Evolutionary conservation across 2,888 invertebrate genomes (phyloP), one percentile per base, ranked within the genome.

Genomic region (Archips crataeganus): DNA sequence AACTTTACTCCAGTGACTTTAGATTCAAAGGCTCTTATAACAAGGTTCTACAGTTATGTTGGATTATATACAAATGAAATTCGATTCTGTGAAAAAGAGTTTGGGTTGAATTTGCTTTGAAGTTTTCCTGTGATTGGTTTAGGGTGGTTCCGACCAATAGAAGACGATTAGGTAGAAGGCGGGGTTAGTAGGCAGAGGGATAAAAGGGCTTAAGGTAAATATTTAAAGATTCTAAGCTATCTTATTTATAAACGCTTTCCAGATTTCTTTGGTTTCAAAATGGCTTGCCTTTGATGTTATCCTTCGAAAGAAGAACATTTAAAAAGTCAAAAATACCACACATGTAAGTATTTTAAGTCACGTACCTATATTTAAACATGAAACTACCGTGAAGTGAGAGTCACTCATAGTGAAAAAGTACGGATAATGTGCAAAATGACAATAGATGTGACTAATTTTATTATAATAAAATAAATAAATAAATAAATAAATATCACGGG

Each of bases 81-180:
- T 11, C 32, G 5, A 10, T 23, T 32, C 32, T 57, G 23, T 11
- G 8, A 0, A 4, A 11, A 23, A 57, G 5, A 0, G 3, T 3
- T 32, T 32, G 3, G 36, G 64, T 71, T 4, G 47, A 5, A 32
- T 64, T 59, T 65, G 5, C 0, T 59, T 64, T 59, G 59, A 39
- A n/a, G 9, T 2, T 1, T 39, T 2, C 8, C 1, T n/a, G 36
- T 64, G 59, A n/a, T n/a, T 15, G n/a, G 39, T 42, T 23, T 13
- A 57, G 13, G 47, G 13, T 4, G 8, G 15, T 23, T 36, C 45
- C 10, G 47, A 13, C 70, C 70, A 71, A 71, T 71, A 23, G 64
- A 3, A 57, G 2, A 8, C 11, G 0, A 11, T 23, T 57, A 57
- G 32, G 32, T 11, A 11, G 57, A 32, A 32, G 57, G 57, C 57